Base-by-base conservation (phyloP, 2,888 invertebrate genomes). In the Anaspis maculata region DNA sequence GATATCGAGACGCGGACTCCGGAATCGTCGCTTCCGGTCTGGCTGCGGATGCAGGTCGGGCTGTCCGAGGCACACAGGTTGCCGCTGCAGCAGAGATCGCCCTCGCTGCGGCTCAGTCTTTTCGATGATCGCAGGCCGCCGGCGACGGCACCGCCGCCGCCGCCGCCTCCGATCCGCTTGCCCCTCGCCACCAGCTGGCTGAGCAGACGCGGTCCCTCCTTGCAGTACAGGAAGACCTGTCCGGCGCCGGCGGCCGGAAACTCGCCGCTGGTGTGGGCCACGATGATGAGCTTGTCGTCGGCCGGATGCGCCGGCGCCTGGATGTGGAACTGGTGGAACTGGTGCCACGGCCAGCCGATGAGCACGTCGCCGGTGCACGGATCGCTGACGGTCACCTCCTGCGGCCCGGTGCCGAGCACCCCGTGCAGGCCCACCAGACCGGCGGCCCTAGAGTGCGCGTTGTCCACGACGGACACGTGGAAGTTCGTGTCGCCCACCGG, bases 401-500 rank as follows among this genome's bases (percentile, higher is more conserved):
- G 60, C 0, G 71, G 50, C 5, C 70, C 70, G 3, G 76, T 62
- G 10, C 71, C 68, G 33, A 80, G 60, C 15, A 71, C 69, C 25
- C 79, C 74, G 52, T 77, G 73, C 2, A 74, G 60, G 7, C 75
- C 73, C 26, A 67, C 66, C 30, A 81, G 58, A 9, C 77, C 74
- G 30, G 78, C 75, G 27, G 69, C 67, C 52, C 74, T 71, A 2
- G 81, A 77, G 57, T 80, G 70, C 16, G 70, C 68, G 15, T 78
- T 80, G 39, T 76, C 71, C 3, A 78, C 65, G 42, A 82, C 61
- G 3, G 77, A 78, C 25, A 82, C 71, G 19, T 72, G 69, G 54
- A 73, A 77, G 55, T 68, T 65, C 49, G 67, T 64, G 57, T 74
- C 55, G 52, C 68, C 65, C 58, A 62, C 62, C 51, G 64, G 61